Base-by-base conservation (phyloP, 2,113 vertebrate species). In the Nibea coibor region DNA sequence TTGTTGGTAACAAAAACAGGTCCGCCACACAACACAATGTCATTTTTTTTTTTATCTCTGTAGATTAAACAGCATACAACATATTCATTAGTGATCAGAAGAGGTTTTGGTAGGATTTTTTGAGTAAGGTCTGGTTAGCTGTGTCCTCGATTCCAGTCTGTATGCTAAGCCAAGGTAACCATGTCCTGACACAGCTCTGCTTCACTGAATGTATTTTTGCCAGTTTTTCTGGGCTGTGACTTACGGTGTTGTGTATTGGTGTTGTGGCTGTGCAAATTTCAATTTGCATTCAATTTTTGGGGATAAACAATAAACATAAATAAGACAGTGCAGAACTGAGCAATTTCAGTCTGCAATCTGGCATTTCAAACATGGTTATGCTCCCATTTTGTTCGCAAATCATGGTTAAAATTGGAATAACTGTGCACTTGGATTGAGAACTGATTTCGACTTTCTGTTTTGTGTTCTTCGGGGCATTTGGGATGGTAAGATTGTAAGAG, bases 391-490 rank as follows among this genome's bases (percentile, higher is more conserved):
- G 8, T 7, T 58, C 4, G 66, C 24, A 64, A 64, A 62, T 31
- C 1, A 9, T 51, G 47, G 19, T 22, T n/a, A 24, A 17, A 75
- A 47, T 54, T 57, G 39, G 51, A 78, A 57, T 69, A 15, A 54
- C 19, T 26, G n/a, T 0, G 4, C 12, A 17, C 42, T 31, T 54
- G 20, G 15, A 42, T 20, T 1, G 22, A 20, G 24, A 16, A 28
- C 24, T 3, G 35, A 69, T 58, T 57, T 16, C 31, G 61, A 79
- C 70, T 79, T 68, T 75, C 8, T 58, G 61, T 16, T 54, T 62
- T 59, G 17, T 57, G 57, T 59, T 64, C 26, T 76, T 54, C 3
- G 14, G 20, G 50, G n/a, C 10, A 22, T 45, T 42, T 53, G 66
- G 53, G 51, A n/a, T 74, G 31, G 31, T 35, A 7, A 35, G 31